phyloP scores from a whole-genome alignment of 2,888 invertebrate species.

The Penaeus monodon region DNA sequence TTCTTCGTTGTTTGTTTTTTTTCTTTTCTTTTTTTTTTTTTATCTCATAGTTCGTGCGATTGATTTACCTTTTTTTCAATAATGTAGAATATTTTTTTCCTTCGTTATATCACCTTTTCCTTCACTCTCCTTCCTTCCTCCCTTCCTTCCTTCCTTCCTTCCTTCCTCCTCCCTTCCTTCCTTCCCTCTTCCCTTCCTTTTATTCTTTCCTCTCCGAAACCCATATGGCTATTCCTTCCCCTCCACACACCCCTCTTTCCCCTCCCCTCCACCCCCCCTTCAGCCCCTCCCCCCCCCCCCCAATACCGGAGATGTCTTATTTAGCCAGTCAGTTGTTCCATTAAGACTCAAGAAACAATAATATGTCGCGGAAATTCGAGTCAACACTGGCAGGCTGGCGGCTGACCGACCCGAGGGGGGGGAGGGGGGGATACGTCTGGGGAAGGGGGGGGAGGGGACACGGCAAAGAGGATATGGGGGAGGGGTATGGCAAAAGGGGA shows the following conservation, averaged over 20 bases:
- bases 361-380: background rate
- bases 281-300: background rate
- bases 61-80: too few relatives aligned
- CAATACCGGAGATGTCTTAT: too few relatives aligned
- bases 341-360: too few relatives aligned
- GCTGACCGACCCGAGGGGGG: background rate
- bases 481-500: slow-evolving; percentile 1
- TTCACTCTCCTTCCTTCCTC: background rate
- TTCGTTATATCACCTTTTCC: background rate
- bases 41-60: background rate
- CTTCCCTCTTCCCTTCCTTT: background rate
- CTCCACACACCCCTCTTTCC: background rate
- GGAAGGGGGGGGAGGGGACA: background rate
- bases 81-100: background rate
- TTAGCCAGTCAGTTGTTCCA: too few relatives aligned
- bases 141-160: background rate
- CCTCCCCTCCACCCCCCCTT: background rate
- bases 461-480: background rate
- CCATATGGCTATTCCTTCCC: background rate
- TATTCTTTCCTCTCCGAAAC: background rate
- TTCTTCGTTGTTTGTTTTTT: background rate
- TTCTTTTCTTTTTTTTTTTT: background rate
- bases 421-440: background rate
- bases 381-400: background rate
- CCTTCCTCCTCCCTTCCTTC: background rate